These are phyloP conservation scores for Sclerodermus sp. DNA, from an alignment of 2,888 invertebrate species.

Conservation along the genomic window DNA sequence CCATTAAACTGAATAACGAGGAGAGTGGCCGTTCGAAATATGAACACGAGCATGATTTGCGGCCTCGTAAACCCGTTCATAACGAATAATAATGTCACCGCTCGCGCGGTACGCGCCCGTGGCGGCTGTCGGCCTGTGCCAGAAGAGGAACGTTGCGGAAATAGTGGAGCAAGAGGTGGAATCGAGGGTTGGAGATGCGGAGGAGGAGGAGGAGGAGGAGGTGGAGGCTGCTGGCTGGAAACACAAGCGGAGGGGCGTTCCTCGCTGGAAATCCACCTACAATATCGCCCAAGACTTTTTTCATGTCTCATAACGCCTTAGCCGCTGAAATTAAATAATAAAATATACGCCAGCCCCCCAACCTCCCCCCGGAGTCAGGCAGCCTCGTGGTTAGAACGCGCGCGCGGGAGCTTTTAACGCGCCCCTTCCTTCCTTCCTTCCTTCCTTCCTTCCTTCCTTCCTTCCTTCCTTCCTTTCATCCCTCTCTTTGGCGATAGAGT, in stretches of 20 bases:
- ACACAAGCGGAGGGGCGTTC: constrained; percentile 25
- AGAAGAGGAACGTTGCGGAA: constrained; percentile 9
- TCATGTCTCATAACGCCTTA: constrained; percentile 52
- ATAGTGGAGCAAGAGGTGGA: too few species aligned
- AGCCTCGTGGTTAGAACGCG: too few species aligned
- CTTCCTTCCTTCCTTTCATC: too few species aligned
- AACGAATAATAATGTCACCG: constrained; percentile 59
- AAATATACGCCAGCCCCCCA: constrained; percentile 48
- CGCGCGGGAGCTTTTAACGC: too few species aligned
- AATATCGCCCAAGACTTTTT: constrained; percentile 53
- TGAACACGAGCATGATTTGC: constrained; percentile 58
- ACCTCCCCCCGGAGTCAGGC: too few species aligned
- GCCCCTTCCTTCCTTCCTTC: too few species aligned
- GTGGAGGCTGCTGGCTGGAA: too few species aligned
- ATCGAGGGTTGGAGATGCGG: constrained; percentile 1
- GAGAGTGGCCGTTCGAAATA: constrained; percentile 55
- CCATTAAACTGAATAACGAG: constrained; percentile 58
- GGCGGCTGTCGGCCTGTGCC: constrained; percentile 4
- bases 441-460: too few species aligned
- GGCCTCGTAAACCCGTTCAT: constrained; percentile 58
- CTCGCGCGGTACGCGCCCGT: constrained; percentile 17
- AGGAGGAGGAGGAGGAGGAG: constrained; percentile 6
- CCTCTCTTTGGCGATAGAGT: not conserved
- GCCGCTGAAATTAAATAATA: constrained; percentile 56
- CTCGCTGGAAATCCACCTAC: constrained; percentile 50